phyloP scores from a whole-genome alignment of 2,888 invertebrate species.

The Diarsia brunnea region DNA sequence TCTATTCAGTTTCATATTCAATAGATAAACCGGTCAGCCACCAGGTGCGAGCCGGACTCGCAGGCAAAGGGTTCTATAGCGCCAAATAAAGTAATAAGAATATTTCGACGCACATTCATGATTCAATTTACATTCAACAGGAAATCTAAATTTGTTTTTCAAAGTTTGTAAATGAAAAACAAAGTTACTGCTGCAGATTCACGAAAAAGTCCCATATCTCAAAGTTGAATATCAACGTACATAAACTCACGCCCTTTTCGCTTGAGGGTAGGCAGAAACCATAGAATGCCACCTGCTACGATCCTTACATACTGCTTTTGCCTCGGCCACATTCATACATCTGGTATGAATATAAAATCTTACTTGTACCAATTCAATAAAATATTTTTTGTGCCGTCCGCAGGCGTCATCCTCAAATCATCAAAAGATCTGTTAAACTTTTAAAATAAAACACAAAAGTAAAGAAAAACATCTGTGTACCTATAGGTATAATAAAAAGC shows the following conservation, averaged over 20 bases:
- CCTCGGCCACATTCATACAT: too few species aligned
- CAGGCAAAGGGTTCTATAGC: background rate
- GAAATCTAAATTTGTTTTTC: background rate
- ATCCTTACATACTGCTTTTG: too few species aligned
- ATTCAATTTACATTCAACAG: background rate
- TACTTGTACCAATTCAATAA: too few species aligned
- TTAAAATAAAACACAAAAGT: background rate
- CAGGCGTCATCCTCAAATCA: background rate
- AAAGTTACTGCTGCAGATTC: background rate
- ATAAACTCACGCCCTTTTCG: too few species aligned
- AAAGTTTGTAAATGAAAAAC: background rate
- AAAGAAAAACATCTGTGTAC: conserved; percentile 22
- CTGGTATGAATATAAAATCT: too few species aligned
- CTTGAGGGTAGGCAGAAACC: too few species aligned
- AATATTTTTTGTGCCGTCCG: too few species aligned
- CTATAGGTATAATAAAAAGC: too few species aligned
- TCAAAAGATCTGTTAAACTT: background rate
- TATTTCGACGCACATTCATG: background rate
- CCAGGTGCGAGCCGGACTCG: background rate
- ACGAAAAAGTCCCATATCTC: background rate
- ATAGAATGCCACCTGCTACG: too few species aligned
- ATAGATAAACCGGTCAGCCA: background rate
- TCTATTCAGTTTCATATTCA: background rate
- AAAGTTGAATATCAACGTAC: too few species aligned
- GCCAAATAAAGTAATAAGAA: background rate